Evolutionary conservation across 2,113 vertebrate species (phyloP), one percentile per base, ranked within the genome.

Genomic region (Cariama cristata): DNA sequence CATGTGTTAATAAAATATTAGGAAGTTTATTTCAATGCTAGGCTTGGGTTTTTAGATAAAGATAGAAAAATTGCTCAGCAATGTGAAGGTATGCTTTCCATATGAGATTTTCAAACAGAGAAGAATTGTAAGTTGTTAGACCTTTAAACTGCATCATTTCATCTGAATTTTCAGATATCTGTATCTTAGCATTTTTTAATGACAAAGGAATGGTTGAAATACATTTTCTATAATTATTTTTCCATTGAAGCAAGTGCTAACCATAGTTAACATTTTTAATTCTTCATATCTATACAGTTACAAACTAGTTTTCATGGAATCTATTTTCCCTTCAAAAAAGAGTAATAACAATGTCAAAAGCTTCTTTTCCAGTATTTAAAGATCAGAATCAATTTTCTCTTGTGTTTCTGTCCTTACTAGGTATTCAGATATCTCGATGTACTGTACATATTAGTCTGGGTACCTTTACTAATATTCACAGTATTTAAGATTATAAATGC

Each of bases 401-500:
- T 97, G 77, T 97, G 96, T 97, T 97, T 97, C 95, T 97, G 91
- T 97, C 81, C 95, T 96, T 90, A 80, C 92, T 81, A 79, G 93
- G 95, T 97, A 97, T 98, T 98, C 86, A 97, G 94, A 97, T 97
- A 91, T 94, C 97, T 97, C 94, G 94, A 95, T 98, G 94, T 98
- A 97, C 98, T 98, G 97, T 98, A 98, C 98, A 98, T 98, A 98
- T 97, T 97, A 98, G 97, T 98, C 98, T 97, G 98, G 97, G 97
- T 97, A 98, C 98, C 95, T 98, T 98, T 98, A 98, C 98, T 99
- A 98, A 98, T 99, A 98, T 98, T 98, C 98, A 98, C 98, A 98
- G 98, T 98, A 98, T 98, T 98, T 99, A 98, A 98, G 97, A 98
- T 96, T 95, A 97, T 96, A 98, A 98, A 98, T 98, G 97, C 98